These are phyloP conservation scores for Augiades crinisus DNA, from an alignment of 2,888 invertebrate species.

Conservation along the genomic window DNA sequence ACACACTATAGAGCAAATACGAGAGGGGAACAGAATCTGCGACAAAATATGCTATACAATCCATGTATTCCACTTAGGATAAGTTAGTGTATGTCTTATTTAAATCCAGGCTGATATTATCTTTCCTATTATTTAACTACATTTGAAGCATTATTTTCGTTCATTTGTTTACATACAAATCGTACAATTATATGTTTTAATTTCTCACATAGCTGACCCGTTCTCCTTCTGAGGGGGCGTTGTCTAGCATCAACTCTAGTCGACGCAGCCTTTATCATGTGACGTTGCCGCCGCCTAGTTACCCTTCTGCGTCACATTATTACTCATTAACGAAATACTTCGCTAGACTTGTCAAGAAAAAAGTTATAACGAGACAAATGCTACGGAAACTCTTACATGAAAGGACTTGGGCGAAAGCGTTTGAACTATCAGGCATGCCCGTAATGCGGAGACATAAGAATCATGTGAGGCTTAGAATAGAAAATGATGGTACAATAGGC, in stretches of 20 bases:
- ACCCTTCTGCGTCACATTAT: constrained; percentile 89
- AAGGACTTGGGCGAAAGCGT: constrained; percentile 74
- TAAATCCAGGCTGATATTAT: too few relatives aligned
- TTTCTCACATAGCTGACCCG: constrained; percentile 75
- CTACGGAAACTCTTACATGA: constrained; percentile 88
- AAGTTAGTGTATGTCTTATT: too few relatives aligned
- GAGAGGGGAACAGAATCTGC: too few relatives aligned
- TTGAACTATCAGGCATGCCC: constrained; percentile 69
- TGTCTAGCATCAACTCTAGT: constrained; percentile 77
- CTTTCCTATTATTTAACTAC: background rate
- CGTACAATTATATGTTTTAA: constrained; percentile 45
- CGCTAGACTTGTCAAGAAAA: constrained; percentile 87
- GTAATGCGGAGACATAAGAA: constrained; percentile 71
- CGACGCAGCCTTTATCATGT: constrained; percentile 80
- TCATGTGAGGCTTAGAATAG: constrained; percentile 64
- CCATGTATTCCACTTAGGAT: too few relatives aligned
- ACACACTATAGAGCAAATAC: too few relatives aligned
- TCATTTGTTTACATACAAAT: constrained; percentile 26
- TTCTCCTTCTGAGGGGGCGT: constrained; percentile 78
- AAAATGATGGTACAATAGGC: constrained; percentile 65
- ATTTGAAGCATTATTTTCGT: background rate
- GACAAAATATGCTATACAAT: too few relatives aligned
- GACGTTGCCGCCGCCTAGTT: constrained; percentile 87
- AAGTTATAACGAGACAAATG: constrained; percentile 85
- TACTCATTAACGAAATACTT: constrained; percentile 89